Evolutionary conservation across 2,113 vertebrate species (phyloP), one percentile per base, ranked within the genome.

Genomic region (Pomatostomus ruficeps): DNA sequence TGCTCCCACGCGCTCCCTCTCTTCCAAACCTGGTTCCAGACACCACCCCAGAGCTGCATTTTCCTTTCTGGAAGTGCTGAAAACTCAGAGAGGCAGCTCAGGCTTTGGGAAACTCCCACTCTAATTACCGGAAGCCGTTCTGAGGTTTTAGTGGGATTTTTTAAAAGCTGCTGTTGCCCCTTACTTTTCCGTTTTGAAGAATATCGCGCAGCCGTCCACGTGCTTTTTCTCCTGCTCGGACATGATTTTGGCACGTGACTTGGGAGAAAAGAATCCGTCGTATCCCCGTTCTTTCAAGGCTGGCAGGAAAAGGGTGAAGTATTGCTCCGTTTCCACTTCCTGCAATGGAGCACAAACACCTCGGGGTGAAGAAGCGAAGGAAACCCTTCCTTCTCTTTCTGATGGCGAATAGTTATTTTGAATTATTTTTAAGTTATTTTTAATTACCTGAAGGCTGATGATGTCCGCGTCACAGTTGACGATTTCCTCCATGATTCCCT

Each of bases 281-380:
- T 99, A 99, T 91, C 99, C 99, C 89, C 99, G 98, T 54, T 98
- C 98, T 96, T 99, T 99, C 92, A 99, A 98, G 31, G 99, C 99
- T 94, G 99, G 99, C 97, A 99, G 98, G 86, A 99, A 99, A 96
- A 99, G 98, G 76, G 99, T 97, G 97, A 99, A 99, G 98, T 99
- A 99, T 98, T 99, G 99, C 98, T 99, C 99, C 2, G 99, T 99
- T 98, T 99, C 99, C 96, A 99, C 99, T 98, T 99, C 99, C 99
- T 99, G 95, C 45, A 98, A 97, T 90, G 14, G 29, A 93, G 97
- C 67, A 97, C 54, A 46, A 90, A 51, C 26, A 63, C 38, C 38
- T 85, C n/a, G 57, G 71, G 59, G 42, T 65, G 23, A 82, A 71
- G 43, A 67, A 52, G 86, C 12, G 79, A 94, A 91, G 78, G 7